Evolutionary conservation across 1,140 invertebrate genomes (phyloP).

Genomic region (Tribolium madens): DNA sequence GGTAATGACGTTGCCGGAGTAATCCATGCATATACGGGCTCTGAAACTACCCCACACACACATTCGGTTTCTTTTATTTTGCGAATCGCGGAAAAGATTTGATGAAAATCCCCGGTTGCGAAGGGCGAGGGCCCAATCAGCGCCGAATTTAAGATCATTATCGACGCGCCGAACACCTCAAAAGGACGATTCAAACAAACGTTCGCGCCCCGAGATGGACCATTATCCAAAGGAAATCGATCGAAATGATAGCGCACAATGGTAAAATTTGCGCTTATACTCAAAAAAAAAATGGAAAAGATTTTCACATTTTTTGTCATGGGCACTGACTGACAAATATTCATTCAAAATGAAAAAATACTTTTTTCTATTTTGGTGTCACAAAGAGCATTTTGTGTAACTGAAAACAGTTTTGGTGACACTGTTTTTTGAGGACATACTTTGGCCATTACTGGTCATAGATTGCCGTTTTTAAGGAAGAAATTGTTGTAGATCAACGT

Average conservation of each 20-base stretch:
- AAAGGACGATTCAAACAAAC: conserved; percentile 19
- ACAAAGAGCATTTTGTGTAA: no score
- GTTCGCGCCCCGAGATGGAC: neutral
- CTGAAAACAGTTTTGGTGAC: no score
- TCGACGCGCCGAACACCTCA: conserved; percentile 44
- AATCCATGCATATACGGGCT: conserved; percentile 52
- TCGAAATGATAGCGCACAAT: neutral
- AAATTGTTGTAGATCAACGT: no score
- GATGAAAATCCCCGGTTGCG: conserved; percentile 45
- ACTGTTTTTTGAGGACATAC: no score
- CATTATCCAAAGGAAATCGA: neutral
- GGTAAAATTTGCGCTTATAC: no score
- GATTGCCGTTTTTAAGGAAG: no score
- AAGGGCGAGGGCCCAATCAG: conserved; percentile 30
- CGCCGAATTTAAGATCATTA: conserved; percentile 50
- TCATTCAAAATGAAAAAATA: no score
- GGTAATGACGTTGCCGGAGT: conserved; percentile 51
- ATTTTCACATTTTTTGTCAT: no score
- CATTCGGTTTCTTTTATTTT: conserved; percentile 51
- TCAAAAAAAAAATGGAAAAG: no score
- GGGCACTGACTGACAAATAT: no score
- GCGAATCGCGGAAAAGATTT: conserved; percentile 52
- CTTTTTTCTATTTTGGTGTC: no score
- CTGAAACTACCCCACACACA: conserved; percentile 47
- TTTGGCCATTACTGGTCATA: no score